Conservation (phyloP, 2,113 vertebrate species). For the Ceyx melanurus region DNA sequence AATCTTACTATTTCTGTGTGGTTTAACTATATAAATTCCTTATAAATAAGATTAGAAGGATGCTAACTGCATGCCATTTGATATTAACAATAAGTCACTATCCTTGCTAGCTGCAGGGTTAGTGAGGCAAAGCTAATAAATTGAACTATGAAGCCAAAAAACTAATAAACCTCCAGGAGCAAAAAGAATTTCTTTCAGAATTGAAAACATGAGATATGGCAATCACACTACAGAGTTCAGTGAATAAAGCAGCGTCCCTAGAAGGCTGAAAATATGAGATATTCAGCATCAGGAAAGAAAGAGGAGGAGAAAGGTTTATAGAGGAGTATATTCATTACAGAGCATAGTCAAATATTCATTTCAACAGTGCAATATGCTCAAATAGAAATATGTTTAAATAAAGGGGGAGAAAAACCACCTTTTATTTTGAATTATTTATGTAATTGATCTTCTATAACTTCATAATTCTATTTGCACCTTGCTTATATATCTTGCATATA, state of each 20-base stretch:
- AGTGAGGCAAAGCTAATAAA: slow-evolving; percentile 24
- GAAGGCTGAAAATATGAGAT: neutral
- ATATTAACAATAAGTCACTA: neutral
- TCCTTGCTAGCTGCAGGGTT: neutral
- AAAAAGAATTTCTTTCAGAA: neutral
- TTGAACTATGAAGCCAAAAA: neutral
- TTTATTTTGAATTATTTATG: neutral
- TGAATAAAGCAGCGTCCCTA: neutral
- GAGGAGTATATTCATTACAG: neutral
- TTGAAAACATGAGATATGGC: neutral
- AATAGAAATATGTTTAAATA: neutral
- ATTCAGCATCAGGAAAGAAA: neutral
- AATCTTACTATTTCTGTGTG: neutral
- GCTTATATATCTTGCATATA: neutral
- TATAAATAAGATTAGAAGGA: neutral
- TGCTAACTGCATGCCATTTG: neutral
- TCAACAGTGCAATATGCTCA: neutral
- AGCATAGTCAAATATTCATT: neutral
- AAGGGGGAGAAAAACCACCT: rapidly evolving
- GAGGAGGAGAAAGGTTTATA: neutral
- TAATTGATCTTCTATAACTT: neutral
- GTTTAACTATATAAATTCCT: slow-evolving; percentile 6
- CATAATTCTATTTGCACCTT: neutral
- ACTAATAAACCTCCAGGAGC: neutral
- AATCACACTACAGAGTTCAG: neutral